Evolutionary conservation across 2,797 vertebrate species (phyloP), one percentile per base, ranked within the genome.

Genomic region (Scyliorhinus canicula): DNA sequence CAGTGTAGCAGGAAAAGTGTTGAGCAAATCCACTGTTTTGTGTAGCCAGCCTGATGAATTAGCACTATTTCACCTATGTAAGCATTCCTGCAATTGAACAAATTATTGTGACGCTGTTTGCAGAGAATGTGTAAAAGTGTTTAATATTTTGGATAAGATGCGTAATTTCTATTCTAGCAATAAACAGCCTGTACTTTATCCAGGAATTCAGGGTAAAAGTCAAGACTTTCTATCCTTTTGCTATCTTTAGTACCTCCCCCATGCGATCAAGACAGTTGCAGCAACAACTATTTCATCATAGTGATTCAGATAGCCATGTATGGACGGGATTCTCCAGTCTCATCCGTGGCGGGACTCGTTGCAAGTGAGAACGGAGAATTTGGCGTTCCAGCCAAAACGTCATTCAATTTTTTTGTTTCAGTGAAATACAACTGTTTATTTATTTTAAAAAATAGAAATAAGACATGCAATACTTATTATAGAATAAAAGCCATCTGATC

Each of bases 211-310:
- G 47, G 47, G 21, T 7, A 52, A 90, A 88, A n/a, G 16, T n/a
- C 52, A n/a, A 88, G 28, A 57, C 52, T 96, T 96, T 97, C 95
- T 96, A 96, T 97, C 97, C 96, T 96, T 96, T 95, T 96, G 95
- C 95, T 95, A 95, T 94, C 79, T 95, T 67, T 77, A 95, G 96
- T 94, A 95, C 79, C 95, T n/a, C n/a, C 85, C 69, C 57, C 55
- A 26, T 96, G 96, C 95, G 95, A 96, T 96, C 96, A 12, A 60
- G 5, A 16, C 5, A 90, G 19, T 7, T 57, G 16, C 4, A 16
- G 14, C 8, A 35, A n/a, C 47, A n/a, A 19, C 14, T 88, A 57
- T 88, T 60, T 57, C 31, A 88, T 88, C 31, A n/a, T 35, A 88
- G 85, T 88, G 50, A 88, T 57, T 86, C 50, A 31, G 3, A 9